Evolutionary conservation across 2,113 vertebrate genomes (phyloP).

Genomic region (Phyllostomus hastatus): DNA sequence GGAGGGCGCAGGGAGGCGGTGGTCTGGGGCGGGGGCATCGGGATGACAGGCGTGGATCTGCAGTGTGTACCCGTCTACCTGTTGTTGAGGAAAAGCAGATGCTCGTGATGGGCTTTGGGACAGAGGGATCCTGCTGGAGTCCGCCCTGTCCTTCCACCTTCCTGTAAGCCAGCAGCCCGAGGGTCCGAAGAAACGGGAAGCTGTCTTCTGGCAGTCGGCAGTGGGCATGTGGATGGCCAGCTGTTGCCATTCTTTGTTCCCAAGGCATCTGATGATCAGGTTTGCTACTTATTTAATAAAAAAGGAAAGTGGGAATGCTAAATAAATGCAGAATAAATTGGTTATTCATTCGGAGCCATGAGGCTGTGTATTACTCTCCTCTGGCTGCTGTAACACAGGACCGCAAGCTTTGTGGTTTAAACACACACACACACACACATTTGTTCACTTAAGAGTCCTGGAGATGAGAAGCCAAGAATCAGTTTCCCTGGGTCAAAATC

Average conservation of each 20-base stretch:
- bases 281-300: not conserved
- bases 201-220: not conserved
- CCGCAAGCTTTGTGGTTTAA: not conserved
- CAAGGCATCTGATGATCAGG: not conserved
- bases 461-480: not conserved
- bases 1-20: not conserved
- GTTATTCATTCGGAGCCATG: not conserved
- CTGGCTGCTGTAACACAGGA: not conserved
- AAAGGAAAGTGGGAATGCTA: not conserved
- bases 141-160: not conserved
- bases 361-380: not conserved
- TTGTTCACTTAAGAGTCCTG: not conserved
- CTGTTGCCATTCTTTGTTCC: not conserved
- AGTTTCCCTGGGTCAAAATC: not conserved
- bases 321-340: not conserved
- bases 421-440: not conserved
- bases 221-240: not conserved
- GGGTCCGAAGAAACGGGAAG: not conserved
- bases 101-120: not conserved
- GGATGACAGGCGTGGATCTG: not conserved
- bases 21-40: not conserved
- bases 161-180: not conserved
- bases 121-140: not conserved
- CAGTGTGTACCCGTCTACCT: not conserved
- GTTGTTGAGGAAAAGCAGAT: not conserved